phyloP scores from a whole-genome alignment of 2,797 vertebrate species.

The Alfaro cultratus region DNA sequence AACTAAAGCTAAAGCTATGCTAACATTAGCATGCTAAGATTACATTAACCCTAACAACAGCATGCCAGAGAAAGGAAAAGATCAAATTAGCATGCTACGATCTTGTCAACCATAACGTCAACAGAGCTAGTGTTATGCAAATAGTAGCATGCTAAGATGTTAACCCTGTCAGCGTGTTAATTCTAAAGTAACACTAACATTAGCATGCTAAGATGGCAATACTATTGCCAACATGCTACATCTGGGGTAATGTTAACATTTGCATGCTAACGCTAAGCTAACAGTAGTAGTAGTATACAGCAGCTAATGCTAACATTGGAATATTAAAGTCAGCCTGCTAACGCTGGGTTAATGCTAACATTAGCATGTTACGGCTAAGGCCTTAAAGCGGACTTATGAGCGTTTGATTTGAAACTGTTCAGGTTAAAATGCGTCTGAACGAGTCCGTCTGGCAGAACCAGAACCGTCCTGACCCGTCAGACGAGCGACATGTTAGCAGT shows the following conservation, averaged over 20 bases:
- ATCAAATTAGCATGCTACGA: neutral
- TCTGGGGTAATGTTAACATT: neutral
- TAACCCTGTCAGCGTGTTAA: too few relatives aligned
- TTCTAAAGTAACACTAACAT: too few relatives aligned
- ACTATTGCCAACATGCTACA: neutral
- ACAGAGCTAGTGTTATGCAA: neutral
- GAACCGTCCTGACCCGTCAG: neutral
- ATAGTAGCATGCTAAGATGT: neutral
- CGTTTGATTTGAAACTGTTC: neutral
- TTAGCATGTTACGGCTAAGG: neutral
- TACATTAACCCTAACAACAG: neutral
- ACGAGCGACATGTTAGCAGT: neutral
- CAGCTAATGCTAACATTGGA: too few relatives aligned
- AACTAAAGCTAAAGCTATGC: neutral
- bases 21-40: neutral
- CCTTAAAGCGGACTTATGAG: neutral
- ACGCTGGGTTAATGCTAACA: too few relatives aligned
- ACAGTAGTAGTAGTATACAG: too few relatives aligned
- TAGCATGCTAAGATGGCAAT: neutral
- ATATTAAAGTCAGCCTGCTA: too few relatives aligned
- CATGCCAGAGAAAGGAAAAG: neutral
- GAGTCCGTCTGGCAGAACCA: neutral
- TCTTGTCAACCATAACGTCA: too few relatives aligned
- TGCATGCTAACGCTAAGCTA: neutral
- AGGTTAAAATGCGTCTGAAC: neutral